phyloP scores from a whole-genome alignment of 2,113 vertebrate genomes.

The Antigone vipio region DNA sequence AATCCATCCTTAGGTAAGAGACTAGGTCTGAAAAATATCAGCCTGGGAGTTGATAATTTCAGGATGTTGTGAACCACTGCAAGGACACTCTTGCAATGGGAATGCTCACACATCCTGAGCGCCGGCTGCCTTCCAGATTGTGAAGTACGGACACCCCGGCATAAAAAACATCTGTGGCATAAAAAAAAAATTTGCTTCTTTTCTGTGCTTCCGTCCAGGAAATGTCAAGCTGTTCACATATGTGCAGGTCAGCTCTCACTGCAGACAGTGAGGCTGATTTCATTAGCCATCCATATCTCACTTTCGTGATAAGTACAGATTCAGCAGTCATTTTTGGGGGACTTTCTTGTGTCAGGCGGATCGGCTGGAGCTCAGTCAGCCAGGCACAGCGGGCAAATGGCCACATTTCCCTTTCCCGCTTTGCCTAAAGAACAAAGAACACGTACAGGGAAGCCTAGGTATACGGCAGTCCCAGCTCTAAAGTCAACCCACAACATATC shows the following conservation, averaged over 20 bases:
- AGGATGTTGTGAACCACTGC: neutral
- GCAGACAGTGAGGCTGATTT: neutral
- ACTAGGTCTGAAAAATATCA: neutral
- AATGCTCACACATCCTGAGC: neutral
- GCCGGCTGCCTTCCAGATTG: neutral
- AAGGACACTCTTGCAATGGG: neutral
- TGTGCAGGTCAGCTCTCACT: neutral
- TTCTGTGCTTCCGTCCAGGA: neutral
- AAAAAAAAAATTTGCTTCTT: neutral
- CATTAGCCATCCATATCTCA: neutral
- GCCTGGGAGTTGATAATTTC: neutral
- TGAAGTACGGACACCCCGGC: neutral
- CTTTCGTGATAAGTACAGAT: neutral
- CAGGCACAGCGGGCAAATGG: neutral
- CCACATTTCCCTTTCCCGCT: neutral
- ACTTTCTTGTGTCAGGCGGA: neutral
- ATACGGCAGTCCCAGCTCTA: neutral
- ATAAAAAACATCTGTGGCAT: neutral
- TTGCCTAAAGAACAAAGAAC: neutral
- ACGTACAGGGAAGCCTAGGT: rapidly evolving
- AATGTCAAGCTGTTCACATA: neutral
- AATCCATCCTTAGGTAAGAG: neutral
- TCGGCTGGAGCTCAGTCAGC: neutral
- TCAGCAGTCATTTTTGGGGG: neutral
- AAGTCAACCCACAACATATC: neutral